Evolutionary conservation across 2,888 invertebrate genomes (phyloP).

Genomic region (Disparrhopalites patrizii): DNA sequence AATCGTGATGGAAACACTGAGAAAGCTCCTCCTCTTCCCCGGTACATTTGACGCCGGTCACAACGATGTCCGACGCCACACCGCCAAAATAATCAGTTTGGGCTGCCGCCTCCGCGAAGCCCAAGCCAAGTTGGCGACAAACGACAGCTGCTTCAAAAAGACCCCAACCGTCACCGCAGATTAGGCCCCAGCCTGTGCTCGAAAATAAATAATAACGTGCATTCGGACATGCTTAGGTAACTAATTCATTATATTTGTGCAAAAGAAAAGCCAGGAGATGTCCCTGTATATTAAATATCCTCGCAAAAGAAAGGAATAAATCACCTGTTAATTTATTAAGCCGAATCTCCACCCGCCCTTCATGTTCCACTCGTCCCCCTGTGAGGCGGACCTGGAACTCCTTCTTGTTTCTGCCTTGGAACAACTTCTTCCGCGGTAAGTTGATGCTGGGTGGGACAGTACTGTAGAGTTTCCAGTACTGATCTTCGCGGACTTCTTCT

Average conservation of each 20-base stretch:
- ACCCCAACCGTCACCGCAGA: conserved; percentile 86
- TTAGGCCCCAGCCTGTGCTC: conserved; percentile 68
- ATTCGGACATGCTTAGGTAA: no score
- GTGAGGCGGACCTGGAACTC: conserved; percentile 59
- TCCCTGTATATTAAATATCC: no score
- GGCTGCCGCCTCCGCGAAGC: conserved; percentile 70
- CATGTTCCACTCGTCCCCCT: conserved; percentile 64
- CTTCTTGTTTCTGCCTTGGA: neutral
- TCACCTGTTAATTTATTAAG: neutral
- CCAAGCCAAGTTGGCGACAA: conserved; percentile 68
- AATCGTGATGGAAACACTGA: conserved; percentile 65
- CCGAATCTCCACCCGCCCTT: conserved; percentile 66
- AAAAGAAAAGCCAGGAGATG: no score
- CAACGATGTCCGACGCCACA: conserved; percentile 54
- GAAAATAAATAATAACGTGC: no score
- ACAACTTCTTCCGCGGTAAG: neutral
- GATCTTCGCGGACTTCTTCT: conserved; percentile 32
- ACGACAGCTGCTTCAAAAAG: conserved; percentile 75
- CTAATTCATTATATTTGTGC: no score
- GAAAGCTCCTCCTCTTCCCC: conserved; percentile 71
- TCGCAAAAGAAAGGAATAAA: neutral
- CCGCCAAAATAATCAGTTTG: conserved; percentile 70
- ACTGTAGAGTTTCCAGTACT: neutral
- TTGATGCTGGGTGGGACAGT: neutral
- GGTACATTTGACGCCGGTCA: conserved; percentile 71